Percentiles rank a stretch among this genome's conserved stretches.
Conservation (phyloP, 64 coral and sea anemone species). For the Platygyra sinensis region DNA sequence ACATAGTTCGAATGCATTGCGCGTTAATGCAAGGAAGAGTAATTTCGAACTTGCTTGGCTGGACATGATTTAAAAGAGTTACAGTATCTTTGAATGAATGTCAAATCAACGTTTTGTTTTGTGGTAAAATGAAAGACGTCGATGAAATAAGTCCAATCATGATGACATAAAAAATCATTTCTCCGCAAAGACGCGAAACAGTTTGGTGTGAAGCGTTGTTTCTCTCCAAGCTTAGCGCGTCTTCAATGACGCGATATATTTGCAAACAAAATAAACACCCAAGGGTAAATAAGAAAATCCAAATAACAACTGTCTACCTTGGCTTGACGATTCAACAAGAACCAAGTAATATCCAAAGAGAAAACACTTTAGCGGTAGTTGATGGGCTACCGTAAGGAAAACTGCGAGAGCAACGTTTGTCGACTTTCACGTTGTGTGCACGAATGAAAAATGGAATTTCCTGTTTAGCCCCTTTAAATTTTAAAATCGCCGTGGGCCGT, state of each 20-base stretch:
- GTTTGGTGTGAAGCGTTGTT: neutral
- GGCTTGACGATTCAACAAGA: neutral
- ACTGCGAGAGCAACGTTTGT: neutral
- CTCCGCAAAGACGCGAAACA: neutral
- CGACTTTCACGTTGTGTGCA: neutral
- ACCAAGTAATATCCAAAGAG: neutral
- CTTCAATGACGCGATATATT: neutral
- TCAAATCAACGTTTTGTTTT: too few species aligned
- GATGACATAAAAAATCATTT: too few species aligned
- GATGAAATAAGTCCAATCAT: too few species aligned
- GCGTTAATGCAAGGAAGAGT: too few species aligned
- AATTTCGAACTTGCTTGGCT: too few species aligned
- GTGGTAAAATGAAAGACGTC: too few species aligned
- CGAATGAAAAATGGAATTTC: neutral
- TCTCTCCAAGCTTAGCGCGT: neutral
- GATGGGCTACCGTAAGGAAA: neutral
- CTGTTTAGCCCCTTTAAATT: constrained; percentile 40
- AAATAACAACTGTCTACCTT: constrained; percentile 25
- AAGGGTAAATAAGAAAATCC: neutral
- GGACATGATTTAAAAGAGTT: too few species aligned
- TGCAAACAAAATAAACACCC: neutral
- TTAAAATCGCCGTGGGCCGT: neutral
- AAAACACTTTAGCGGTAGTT: neutral
- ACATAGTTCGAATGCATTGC: too few species aligned
- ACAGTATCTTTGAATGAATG: too few species aligned